Conservation (phyloP, 2,888 invertebrate species). For the Volucella zonaria region DNA sequence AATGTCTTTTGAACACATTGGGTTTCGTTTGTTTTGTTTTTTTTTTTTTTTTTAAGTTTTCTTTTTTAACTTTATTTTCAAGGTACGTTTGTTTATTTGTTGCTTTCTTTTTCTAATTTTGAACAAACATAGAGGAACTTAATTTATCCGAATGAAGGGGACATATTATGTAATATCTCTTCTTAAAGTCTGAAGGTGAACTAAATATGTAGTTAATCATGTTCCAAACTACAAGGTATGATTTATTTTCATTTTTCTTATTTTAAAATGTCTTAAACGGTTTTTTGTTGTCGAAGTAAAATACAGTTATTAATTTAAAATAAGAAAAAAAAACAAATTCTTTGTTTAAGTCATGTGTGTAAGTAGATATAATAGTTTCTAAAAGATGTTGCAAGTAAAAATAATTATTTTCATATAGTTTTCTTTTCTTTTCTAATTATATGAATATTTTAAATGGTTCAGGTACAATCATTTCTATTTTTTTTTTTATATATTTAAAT, state of each 20-base stretch:
- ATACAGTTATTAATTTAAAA: constrained; percentile 6
- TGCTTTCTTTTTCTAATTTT: constrained; percentile 46
- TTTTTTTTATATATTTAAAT: constrained; percentile 53
- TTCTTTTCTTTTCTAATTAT: constrained; percentile 49
- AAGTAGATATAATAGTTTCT: constrained; percentile 57
- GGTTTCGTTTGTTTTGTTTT: constrained; percentile 73
- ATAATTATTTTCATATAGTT: constrained; percentile 48
- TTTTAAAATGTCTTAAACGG: constrained; percentile 13
- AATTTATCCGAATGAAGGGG: constrained; percentile 26
- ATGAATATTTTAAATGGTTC: constrained; percentile 73
- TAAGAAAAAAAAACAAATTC: constrained; percentile 17
- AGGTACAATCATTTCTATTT: constrained; percentile 74
- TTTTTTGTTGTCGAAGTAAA: constrained; percentile 5
- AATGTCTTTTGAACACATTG: constrained; percentile 69
- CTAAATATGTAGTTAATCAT: background rate
- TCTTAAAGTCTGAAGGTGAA: background rate
- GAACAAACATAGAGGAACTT: constrained; percentile 9
- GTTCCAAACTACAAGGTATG: constrained; percentile 11
- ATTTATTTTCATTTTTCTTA: constrained; percentile 7
- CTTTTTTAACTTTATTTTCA: constrained; percentile 22
- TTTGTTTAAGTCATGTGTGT: constrained; percentile 49
- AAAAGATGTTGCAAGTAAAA: constrained; percentile 67
- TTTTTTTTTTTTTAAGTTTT: constrained; percentile 47
- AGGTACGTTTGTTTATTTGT: constrained; percentile 63
- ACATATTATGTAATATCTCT: background rate